Conservation (phyloP, 2,797 vertebrate species). For the Molossus alvarezi region DNA sequence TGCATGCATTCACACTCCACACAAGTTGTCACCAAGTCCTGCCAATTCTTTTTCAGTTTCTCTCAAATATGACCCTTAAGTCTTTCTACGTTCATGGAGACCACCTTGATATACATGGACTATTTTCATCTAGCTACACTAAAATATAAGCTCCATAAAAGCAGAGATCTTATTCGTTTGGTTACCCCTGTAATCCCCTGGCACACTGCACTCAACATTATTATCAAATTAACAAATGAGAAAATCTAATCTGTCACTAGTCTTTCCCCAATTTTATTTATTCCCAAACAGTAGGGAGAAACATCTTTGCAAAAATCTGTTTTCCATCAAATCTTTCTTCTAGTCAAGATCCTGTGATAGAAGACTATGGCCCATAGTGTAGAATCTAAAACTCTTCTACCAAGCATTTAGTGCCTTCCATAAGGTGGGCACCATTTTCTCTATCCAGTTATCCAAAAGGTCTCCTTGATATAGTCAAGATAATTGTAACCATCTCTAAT, state of each 20-base stretch:
- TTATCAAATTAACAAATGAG: not conserved
- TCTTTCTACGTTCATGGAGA: not conserved
- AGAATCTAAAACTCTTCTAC: not conserved
- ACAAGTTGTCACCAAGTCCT: not conserved
- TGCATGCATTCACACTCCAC: not conserved
- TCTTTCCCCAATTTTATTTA: not conserved
- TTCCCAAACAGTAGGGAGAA: not conserved
- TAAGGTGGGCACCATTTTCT: not conserved
- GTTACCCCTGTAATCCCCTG: not conserved
- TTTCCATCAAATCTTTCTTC: slow-evolving; percentile 24
- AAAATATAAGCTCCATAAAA: not conserved
- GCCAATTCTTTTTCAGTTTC: not conserved
- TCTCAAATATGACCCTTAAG: slow-evolving; percentile 16
- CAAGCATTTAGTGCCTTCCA: not conserved
- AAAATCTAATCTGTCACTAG: not conserved
- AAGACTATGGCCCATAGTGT: not conserved
- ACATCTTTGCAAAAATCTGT: slow-evolving; percentile 11
- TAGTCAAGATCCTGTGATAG: not conserved
- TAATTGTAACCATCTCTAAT: not conserved
- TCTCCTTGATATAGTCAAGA: not conserved
- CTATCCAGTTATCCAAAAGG: slow-evolving; percentile 10
- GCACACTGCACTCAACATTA: not conserved
- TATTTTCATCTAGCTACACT: not conserved
- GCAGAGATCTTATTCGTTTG: not conserved
- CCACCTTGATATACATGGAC: not conserved